Evolutionary conservation across 1,140 invertebrate genomes (phyloP).

Genomic region (Armadillidium nasatum): DNA sequence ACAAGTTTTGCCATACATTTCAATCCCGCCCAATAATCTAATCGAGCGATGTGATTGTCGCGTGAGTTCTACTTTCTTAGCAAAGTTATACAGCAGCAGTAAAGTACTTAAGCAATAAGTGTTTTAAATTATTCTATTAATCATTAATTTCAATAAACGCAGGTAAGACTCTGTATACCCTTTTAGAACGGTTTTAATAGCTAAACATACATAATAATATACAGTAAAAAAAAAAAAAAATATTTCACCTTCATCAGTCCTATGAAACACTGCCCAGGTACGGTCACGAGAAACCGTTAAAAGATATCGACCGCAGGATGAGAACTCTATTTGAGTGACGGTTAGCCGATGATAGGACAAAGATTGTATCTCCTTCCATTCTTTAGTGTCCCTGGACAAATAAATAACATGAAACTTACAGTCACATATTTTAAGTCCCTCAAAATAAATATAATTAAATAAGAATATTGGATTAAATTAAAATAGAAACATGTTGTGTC

Average conservation of each 20-base stretch:
- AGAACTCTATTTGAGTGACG: slow-evolving; percentile 87
- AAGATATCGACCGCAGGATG: slow-evolving; percentile 70
- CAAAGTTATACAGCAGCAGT: no score
- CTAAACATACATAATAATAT: no score
- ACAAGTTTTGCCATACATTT: no score
- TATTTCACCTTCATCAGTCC: slow-evolving; percentile 43
- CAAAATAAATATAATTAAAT: neutral
- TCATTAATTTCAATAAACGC: no score
- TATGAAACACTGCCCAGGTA: slow-evolving; percentile 72
- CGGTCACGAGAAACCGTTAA: slow-evolving; percentile 90
- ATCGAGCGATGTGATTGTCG: no score
- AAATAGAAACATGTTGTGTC: neutral
- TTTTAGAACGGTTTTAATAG: no score
- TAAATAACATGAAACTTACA: neutral
- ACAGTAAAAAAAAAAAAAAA: no score
- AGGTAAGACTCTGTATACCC: no score
- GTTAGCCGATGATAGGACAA: slow-evolving; percentile 78
- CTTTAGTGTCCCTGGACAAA: slow-evolving; percentile 67
- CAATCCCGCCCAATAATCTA: no score
- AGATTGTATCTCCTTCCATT: slow-evolving; percentile 71
- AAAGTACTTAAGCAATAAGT: no score
- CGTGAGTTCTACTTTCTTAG: no score
- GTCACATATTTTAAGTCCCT: neutral
- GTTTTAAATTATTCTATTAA: no score
- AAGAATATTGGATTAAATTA: neutral